Evolutionary conservation across 37 sponge, comb jelly and placozoan species (phyloP), one percentile per base, ranked within the genome.

Genomic region (Ianthella basta): DNA sequence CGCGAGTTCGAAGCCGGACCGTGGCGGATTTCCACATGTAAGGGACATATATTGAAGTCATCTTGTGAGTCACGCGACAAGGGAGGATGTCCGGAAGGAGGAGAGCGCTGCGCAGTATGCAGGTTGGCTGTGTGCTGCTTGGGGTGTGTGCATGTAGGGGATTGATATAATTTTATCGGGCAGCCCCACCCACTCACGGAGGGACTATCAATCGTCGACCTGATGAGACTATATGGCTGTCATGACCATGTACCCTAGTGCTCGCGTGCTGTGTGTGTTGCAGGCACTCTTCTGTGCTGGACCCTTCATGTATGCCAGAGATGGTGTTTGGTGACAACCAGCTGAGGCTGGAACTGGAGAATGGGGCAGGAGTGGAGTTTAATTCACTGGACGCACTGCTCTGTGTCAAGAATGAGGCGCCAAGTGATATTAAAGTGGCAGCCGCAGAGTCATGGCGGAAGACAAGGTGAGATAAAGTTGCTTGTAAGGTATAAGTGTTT

Each of bases 321-420:
- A 98, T 98, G 98, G 92, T 94, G 38, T 98, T 98, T 81, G 92
- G 90, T 0, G 84, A 88, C 39, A 96, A 88, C 82, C 13, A 21
- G 0, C 55, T 98, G 69, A 59, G 55, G 25, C 32, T 98, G 19
- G 79, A 75, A 59, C 98, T 96, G 67, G 44, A 39, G 34, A 18
- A 72, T 63, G 93, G 92, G 0, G 75, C 35, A 1, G 82, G 54
- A n/a, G 33, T 98, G 19, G 79, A 83, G 34, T 96, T 98, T 79
- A 69, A 66, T 37, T 68, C 98, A 12, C 63, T 95, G 79, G 98
- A 98, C 36, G 98, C 98, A 19, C 92, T 98, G 33, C 84, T 60
- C 75, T 25, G 83, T 72, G 96, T 98, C 21, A 85, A 94, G 60
- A 54, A 70, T 37, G 34, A 79, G 4, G 38, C 54, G 24, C 55